Percentiles rank a stretch among this genome's conserved stretches.
phyloP scores from a whole-genome alignment of 1,140 invertebrate species.

The Lepidurus couesii region DNA sequence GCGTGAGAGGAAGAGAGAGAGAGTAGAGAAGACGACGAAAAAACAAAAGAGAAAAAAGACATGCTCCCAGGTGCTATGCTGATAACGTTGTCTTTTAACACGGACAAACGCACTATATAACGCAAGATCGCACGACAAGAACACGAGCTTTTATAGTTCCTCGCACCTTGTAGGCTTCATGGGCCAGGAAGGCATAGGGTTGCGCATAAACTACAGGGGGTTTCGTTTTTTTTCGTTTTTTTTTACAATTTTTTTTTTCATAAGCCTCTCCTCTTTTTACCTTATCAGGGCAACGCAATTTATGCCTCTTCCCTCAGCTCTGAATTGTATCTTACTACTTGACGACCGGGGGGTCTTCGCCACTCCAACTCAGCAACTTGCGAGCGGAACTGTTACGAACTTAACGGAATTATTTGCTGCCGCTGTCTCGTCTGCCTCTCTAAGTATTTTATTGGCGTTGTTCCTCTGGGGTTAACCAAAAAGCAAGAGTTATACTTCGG shows the following conservation, averaged over 20 bases:
- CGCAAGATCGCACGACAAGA: background rate
- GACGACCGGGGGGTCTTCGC: background rate
- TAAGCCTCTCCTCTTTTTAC: background rate
- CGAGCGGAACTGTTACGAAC: background rate
- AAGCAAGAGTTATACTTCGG: background rate
- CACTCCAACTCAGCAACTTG: background rate
- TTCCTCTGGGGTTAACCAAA: background rate
- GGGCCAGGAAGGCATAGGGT: conserved; percentile 12
- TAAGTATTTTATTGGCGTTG: conserved; percentile 15
- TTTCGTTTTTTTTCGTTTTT: background rate
- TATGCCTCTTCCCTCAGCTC: background rate
- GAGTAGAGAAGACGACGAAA: background rate
- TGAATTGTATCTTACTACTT: background rate
- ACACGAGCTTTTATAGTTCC: conserved; percentile 14
- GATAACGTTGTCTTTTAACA: conserved; percentile 19
- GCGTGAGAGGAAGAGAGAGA: background rate
- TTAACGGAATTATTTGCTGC: conserved; percentile 1
- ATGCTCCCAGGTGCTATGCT: background rate
- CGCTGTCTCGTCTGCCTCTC: conserved; percentile 4
- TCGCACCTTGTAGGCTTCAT: conserved; percentile 8
- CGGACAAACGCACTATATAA: background rate
- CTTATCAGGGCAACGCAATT: background rate
- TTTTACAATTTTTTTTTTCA: background rate
- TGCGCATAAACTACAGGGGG: conserved; percentile 9
- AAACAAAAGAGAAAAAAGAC: background rate